Conservation (phyloP, 2,797 vertebrate genomes). For the Moxostoma hubbsi region DNA sequence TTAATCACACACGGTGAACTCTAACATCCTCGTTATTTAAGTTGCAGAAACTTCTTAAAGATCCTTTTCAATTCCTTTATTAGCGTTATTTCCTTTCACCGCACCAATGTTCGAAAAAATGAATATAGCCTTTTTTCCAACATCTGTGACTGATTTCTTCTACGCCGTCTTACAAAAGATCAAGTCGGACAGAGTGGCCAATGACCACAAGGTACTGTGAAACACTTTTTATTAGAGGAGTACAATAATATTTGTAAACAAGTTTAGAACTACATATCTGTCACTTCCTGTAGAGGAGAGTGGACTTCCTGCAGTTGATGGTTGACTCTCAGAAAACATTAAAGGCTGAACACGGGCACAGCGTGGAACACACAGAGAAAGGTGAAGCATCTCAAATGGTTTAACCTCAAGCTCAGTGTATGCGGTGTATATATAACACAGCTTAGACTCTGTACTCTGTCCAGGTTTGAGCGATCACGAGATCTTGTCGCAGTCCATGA, state of each 20-base stretch:
- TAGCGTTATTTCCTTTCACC: conserved; percentile 77
- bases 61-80: conserved; percentile 7
- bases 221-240: too few relatives aligned
- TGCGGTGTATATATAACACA: neutral
- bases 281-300: conserved; percentile 60
- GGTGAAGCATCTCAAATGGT: neutral
- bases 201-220: conserved; percentile 56
- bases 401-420: too few relatives aligned
- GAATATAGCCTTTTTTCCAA: conserved; percentile 71
- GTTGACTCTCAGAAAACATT: conserved; percentile 72
- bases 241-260: too few relatives aligned
- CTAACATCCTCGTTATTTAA: neutral
- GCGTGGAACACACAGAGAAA: neutral
- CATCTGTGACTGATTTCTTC: conserved; percentile 72
- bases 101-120: conserved; percentile 72
- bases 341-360: neutral
- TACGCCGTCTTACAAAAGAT: conserved; percentile 70
- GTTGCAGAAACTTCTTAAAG: neutral
- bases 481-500: conserved; percentile 78
- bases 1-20: too few relatives aligned
- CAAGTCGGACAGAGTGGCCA: conserved; percentile 65
- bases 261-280: neutral
- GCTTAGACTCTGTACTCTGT: conserved; percentile 40
- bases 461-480: conserved; percentile 81
- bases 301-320: conserved; percentile 85